Percentiles rank a stretch among this genome's conserved stretches.
phyloP scores from a whole-genome alignment of 2,888 invertebrate species.

The Mimas tiliae region DNA sequence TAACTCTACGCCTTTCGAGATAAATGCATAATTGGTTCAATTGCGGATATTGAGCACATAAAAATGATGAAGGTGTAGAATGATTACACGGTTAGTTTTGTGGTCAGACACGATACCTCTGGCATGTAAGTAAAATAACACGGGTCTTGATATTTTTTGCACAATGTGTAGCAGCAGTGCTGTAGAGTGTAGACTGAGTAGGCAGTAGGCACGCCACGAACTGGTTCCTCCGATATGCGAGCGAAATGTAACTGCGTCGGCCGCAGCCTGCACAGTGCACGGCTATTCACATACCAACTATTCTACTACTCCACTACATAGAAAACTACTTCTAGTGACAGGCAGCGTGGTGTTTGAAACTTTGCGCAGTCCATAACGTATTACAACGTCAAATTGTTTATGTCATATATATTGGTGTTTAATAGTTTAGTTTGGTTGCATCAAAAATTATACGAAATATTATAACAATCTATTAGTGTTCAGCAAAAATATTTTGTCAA shows the following conservation, averaged over 20 bases:
- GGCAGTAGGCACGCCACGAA: constrained; percentile 35
- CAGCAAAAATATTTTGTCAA: too few relatives aligned
- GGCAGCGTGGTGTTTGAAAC: constrained; percentile 24
- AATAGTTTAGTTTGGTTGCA: too few relatives aligned
- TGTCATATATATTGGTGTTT: too few relatives aligned
- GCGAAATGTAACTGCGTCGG: constrained; percentile 41
- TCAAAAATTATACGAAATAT: too few relatives aligned
- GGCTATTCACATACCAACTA: constrained; percentile 36
- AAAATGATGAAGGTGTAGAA: constrained; percentile 26
- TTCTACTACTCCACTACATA: constrained; percentile 55
- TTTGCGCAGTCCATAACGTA: constrained; percentile 22
- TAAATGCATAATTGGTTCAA: constrained; percentile 34
- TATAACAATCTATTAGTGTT: too few relatives aligned
- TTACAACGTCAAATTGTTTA: constrained; percentile 10
- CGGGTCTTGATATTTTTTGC: constrained; percentile 7
- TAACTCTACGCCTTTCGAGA: constrained; percentile 27
- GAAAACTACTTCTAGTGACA: constrained; percentile 58
- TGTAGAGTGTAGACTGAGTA: constrained; percentile 33
- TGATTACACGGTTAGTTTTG: constrained; percentile 26
- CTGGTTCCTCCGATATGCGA: constrained; percentile 46
- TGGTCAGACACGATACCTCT: constrained; percentile 26
- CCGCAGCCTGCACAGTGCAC: background rate
- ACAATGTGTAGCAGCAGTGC: background rate
- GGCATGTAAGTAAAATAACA: constrained; percentile 27
- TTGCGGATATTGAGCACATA: constrained; percentile 35